These are phyloP conservation scores for Danionella dracula DNA, from an alignment of 2,797 vertebrate species.

Conservation along the genomic window DNA sequence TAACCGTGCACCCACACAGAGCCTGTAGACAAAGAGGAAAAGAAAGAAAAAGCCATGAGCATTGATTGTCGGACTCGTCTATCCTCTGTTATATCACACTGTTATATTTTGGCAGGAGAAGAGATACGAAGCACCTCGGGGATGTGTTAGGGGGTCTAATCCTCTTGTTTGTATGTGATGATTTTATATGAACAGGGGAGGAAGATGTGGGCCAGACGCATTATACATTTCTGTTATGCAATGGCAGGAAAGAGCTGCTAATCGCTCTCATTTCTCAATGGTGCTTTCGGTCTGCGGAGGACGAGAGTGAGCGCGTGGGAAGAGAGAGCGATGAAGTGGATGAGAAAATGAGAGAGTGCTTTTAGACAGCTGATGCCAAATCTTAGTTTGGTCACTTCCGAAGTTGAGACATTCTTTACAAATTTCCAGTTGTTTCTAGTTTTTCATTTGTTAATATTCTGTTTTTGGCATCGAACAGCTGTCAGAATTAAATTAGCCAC, in stretches of 20 bases:
- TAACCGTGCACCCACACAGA: constrained; percentile 92
- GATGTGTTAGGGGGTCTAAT: constrained; percentile 31
- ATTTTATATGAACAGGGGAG: constrained; percentile 11
- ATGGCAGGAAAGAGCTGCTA: constrained; percentile 29
- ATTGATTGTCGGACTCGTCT: not conserved
- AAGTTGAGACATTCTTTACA: not conserved
- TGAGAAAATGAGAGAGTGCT: constrained; percentile 45
- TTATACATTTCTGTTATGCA: constrained; percentile 32
- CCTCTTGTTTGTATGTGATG: not conserved
- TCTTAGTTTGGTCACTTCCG: not conserved
- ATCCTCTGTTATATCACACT: constrained; percentile 14
- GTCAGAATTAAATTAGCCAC: not conserved
- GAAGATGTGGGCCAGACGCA: constrained; percentile 35
- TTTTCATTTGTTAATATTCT: too few relatives aligned
- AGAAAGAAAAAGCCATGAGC: constrained; percentile 16
- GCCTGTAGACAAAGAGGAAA: constrained; percentile 66
- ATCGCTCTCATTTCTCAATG: constrained; percentile 35
- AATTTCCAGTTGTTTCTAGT: not conserved
- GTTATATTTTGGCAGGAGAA: constrained; percentile 13
- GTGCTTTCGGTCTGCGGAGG: constrained; percentile 41
- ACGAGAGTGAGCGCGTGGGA: constrained; percentile 34
- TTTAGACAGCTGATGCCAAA: not conserved
- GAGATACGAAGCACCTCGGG: constrained; percentile 3
- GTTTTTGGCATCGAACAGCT: too few relatives aligned
- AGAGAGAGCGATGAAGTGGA: constrained; percentile 39